A percentile compares a stretch with the other conserved stretches of the same genome.
These are phyloP conservation scores for Venturia canescens DNA, from an alignment of 1,140 invertebrate species.

Conservation along the genomic window DNA sequence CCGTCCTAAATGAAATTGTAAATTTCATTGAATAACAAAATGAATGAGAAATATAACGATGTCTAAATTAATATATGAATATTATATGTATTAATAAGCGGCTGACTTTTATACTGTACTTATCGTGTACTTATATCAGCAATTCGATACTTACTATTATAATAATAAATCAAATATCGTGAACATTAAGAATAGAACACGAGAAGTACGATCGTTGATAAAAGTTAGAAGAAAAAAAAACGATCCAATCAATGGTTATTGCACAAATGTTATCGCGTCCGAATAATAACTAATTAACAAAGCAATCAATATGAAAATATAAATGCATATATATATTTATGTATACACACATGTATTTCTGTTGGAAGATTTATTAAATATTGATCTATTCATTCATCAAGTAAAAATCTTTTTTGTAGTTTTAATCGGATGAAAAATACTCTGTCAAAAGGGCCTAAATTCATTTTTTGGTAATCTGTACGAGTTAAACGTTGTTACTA, in stretches of 20 bases:
- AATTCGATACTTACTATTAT: slow-evolving; percentile 14
- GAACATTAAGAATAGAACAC: not conserved
- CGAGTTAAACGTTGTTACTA: slow-evolving; percentile 47
- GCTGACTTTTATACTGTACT: slow-evolving; percentile 60
- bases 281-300: slow-evolving; percentile 36
- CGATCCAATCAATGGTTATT: not conserved
- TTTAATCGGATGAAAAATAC: too few species aligned
- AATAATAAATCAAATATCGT: not conserved
- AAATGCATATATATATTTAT: slow-evolving; percentile 33
- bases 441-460: not conserved
- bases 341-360: slow-evolving; percentile 45
- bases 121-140: slow-evolving; percentile 36
- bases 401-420: too few species aligned
- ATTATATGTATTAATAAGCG: slow-evolving; percentile 59
- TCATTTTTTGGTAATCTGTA: slow-evolving; percentile 15
- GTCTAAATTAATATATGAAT: slow-evolving; percentile 54
- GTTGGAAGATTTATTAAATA: slow-evolving; percentile 54
- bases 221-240: slow-evolving; percentile 8
- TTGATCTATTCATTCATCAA: slow-evolving; percentile 46
- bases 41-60: slow-evolving; percentile 30
- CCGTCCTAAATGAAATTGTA: slow-evolving; percentile 48
- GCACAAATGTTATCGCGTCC: slow-evolving; percentile 16
- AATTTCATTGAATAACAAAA: slow-evolving; percentile 44
- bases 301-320: slow-evolving; percentile 36
- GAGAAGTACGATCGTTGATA: slow-evolving; percentile 6